phyloP scores from a whole-genome alignment of 1,140 invertebrate genomes.

The Cyclina sinensis region DNA sequence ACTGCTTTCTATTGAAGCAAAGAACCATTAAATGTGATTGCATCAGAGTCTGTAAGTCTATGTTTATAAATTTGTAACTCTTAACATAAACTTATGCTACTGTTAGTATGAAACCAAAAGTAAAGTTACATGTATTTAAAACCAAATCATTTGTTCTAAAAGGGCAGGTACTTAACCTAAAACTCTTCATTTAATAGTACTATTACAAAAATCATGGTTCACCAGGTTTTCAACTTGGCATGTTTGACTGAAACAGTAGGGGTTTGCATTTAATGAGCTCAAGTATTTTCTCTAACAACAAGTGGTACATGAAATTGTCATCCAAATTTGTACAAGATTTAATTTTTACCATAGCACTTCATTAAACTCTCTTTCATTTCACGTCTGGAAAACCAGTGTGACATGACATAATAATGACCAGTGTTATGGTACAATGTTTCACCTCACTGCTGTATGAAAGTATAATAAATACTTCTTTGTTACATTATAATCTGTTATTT shows the following conservation, averaged over 20 bases:
- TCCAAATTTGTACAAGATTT: not conserved
- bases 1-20: no score
- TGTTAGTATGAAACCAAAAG: no score
- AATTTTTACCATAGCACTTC: not conserved
- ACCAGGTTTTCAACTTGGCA: not conserved
- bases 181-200: no score
- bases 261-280: not conserved
- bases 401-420: not conserved
- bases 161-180: no score
- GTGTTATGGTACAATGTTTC: not conserved
- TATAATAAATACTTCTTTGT: not conserved
- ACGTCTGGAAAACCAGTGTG: not conserved
- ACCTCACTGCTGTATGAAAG: not conserved
- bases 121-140: no score
- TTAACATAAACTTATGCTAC: no score
- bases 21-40: no score
- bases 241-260: not conserved
- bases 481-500: conserved; percentile 11
- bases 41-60: no score
- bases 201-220: no score
- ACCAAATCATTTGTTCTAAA: no score
- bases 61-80: no score
- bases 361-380: not conserved
- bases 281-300: not conserved
- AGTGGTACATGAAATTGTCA: no score